Evolutionary conservation across 2,888 invertebrate species (phyloP).

Genomic region (Ariolimax columbianus): DNA sequence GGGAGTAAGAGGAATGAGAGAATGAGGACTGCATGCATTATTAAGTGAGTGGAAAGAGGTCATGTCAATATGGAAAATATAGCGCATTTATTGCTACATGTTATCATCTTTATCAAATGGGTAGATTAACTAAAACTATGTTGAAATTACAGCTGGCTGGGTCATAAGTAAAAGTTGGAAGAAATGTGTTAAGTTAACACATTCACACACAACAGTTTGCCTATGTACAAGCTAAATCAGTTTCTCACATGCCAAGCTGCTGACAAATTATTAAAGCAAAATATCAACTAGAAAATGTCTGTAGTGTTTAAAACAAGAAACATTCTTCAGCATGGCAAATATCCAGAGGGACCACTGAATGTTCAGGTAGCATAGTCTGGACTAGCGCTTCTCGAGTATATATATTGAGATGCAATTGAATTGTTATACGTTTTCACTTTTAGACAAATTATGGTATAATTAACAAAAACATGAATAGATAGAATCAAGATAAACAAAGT

Average conservation of each 20-base stretch:
- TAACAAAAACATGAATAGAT: too few species aligned
- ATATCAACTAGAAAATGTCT: background rate
- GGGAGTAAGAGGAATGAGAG: background rate
- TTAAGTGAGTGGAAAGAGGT: background rate
- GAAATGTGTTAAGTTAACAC: slow-evolving; percentile 1
- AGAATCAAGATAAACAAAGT: too few species aligned
- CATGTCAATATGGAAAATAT: background rate
- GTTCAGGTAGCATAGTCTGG: too few species aligned
- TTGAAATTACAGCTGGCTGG: background rate
- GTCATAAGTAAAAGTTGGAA: background rate
- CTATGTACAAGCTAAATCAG: background rate
- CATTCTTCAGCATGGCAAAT: background rate
- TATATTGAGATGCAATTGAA: too few species aligned
- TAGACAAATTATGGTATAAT: too few species aligned
- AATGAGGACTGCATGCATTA: slow-evolving; percentile 15
- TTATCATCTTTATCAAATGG: background rate
- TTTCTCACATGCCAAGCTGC: background rate
- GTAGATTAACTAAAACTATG: background rate
- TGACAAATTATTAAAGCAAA: background rate
- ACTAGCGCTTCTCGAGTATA: too few species aligned
- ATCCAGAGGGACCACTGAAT: too few species aligned
- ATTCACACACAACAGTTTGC: background rate
- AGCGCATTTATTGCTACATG: background rate
- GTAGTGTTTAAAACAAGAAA: background rate
- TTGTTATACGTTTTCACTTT: too few species aligned